Evolutionary conservation across 2,888 invertebrate species (phyloP), one percentile per base, ranked within the genome.

Genomic region (Synergus umbraculus): DNA sequence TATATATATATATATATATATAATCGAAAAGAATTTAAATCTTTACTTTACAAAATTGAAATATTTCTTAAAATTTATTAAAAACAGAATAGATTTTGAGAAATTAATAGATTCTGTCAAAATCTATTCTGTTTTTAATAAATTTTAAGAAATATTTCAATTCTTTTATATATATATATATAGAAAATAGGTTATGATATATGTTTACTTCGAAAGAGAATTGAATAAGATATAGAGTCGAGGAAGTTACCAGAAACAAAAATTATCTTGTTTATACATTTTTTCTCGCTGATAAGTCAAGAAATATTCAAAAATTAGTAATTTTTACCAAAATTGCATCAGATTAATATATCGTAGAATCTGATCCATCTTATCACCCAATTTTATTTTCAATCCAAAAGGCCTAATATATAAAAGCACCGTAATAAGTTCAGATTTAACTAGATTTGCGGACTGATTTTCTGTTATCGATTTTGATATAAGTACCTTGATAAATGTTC

Each of bases 341-440:
- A 67, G 67, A 46, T 46, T 15, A 44, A 18, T 12, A 22, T 10
- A 22, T 10, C 46, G 18, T 29, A 22, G 13, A 67, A 46, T 46
- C 46, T 46, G 44, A 46, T 46, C 46, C 46, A 67, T 67, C 67
- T 67, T 67, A 67, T 67, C 67, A 67, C 46, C 46, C 22, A 22
- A 46, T 67, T 67, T 67, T 66, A 43, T 66, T 46, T 67, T 46
- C 43, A 44, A 46, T 67, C 46, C 12, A 46, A 65, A 41, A 65
- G 15, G 13, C 18, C 15, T 18, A 29, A 29, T 29, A 29, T 29
- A 46, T 12, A 5, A 63, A 22, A 63, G 29, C 58, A 63, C 29
- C 4, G 13, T 22, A 63, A 18, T 22, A 13, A 13, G 18, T 4
- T 22, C 4, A 63, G 22, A 63, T 63, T 67, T 18, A 67, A 67